Conservation (phyloP, 2,888 invertebrate species). For the Pilophorus perplexus region DNA sequence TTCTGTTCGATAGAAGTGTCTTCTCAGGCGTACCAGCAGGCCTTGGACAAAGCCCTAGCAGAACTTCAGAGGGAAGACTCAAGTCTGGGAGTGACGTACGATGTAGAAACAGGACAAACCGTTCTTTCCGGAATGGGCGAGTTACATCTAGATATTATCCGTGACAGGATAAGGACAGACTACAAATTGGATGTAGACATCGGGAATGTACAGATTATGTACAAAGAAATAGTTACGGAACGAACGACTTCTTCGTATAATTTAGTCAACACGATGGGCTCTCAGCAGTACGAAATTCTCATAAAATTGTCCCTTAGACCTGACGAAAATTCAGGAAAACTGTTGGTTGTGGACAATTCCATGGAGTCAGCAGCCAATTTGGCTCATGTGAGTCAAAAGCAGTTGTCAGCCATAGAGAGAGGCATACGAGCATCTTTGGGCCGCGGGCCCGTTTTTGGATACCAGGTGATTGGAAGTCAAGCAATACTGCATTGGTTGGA, state of each 20-base stretch:
- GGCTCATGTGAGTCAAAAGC: slow-evolving; percentile 62
- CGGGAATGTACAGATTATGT: slow-evolving; percentile 89
- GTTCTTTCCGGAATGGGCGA: slow-evolving; percentile 93
- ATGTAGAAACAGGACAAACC: slow-evolving; percentile 81
- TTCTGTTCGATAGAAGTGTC: slow-evolving; percentile 82
- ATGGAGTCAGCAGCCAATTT: slow-evolving; percentile 69
- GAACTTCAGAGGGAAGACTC: slow-evolving; percentile 89
- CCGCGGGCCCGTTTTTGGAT: slow-evolving; percentile 82
- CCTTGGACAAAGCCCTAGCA: slow-evolving; percentile 75
- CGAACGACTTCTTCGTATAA: slow-evolving; percentile 54
- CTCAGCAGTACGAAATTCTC: slow-evolving; percentile 60
- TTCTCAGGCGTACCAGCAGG: slow-evolving; percentile 63
- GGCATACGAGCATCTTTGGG: slow-evolving; percentile 68
- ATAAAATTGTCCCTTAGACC: slow-evolving; percentile 64
- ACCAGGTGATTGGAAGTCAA: slow-evolving; percentile 63
- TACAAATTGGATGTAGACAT: slow-evolving; percentile 88
- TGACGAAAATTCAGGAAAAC: slow-evolving; percentile 49
- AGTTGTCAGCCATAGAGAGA: slow-evolving; percentile 66
- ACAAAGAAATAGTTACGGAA: slow-evolving; percentile 69
- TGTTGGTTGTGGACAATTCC: slow-evolving; percentile 62
- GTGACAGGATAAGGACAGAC: slow-evolving; percentile 80
- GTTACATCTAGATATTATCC: slow-evolving; percentile 90
- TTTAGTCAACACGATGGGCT: slow-evolving; percentile 47
- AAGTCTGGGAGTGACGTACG: slow-evolving; percentile 71
- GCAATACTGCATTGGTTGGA: slow-evolving; percentile 74